Base-by-base conservation (phyloP, 2,113 vertebrate genomes). In the Nerophis ophidion region DNA sequence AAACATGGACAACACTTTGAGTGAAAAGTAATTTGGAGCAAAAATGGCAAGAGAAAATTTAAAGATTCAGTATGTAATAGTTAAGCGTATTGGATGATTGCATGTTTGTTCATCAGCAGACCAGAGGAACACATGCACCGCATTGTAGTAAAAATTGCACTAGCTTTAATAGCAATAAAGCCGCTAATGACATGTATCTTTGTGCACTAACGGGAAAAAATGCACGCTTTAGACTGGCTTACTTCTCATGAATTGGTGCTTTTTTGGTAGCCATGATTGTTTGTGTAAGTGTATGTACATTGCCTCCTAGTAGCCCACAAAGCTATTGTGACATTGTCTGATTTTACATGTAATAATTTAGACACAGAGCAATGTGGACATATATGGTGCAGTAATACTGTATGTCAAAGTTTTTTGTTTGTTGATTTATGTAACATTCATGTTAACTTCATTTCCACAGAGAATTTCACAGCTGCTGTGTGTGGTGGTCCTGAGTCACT, bases 101-200 rank as follows among this genome's bases (percentile, higher is more conserved):
- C 82, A 82, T 84, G 76, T 46, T 64, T 8, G 35, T 64, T 40
- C 36, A 64, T 53, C 48, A 55, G 35, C 12, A 52, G 71, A 17
- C 8, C 48, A 69, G 33, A 70, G 48, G 59, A 58, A 15, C 76
- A 44, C 76, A 63, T 65, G 70, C 69, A 66, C 61, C 71, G 65
- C 61, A 63, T 65, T 62, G 57, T 38, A 53, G 49, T 73, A 76
- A 46, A 76, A 38, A 59, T 56, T 48, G 63, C 69, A 81, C 52
- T 55, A 49, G 67, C 66, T 74, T 63, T 59, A 63, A 75, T 84
- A 77, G 75, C 64, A 80, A 82, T 71, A 78, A 76, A 48, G 4
- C n/a, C 69, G 73, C 58, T 69, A 67, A 74, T 42, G 48, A 67
- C 68, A 76, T 81, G 70, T 75, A 60, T 71, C n/a, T 62, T 60